These are phyloP conservation scores for Eumerus sabulonum DNA, from an alignment of 2,888 invertebrate genomes.

Conservation along the genomic window DNA sequence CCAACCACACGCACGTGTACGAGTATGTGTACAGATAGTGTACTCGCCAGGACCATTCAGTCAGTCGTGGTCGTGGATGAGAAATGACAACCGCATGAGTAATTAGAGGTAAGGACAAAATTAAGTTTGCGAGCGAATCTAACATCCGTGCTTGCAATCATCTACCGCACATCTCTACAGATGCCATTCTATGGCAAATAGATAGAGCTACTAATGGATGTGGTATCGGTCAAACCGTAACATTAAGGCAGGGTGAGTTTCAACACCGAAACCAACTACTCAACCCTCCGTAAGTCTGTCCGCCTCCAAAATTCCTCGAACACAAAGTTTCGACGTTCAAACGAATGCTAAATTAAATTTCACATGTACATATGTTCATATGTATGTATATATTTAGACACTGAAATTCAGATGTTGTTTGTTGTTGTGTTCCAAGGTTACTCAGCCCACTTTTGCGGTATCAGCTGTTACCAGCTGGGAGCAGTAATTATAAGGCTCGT, in stretches of 20 bases:
- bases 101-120: slow-evolving; percentile 67
- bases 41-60: slow-evolving; percentile 28
- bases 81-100: slow-evolving; percentile 67
- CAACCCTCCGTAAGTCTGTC: too few species aligned
- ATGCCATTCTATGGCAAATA: slow-evolving; percentile 14
- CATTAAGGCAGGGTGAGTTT: slow-evolving; percentile 30
- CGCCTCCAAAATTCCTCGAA: slow-evolving; percentile 15
- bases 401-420: slow-evolving; percentile 29
- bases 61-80: slow-evolving; percentile 63
- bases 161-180: too few species aligned
- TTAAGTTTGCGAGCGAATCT: slow-evolving; percentile 62
- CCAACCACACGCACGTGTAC: too few species aligned
- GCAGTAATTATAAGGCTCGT: slow-evolving; percentile 63
- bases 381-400: too few species aligned
- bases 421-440: slow-evolving; percentile 29
- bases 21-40: too few species aligned
- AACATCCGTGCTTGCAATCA: slow-evolving; percentile 28
- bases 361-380: too few species aligned
- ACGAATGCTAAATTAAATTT: slow-evolving; percentile 68
- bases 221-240: slow-evolving; percentile 58
- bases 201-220: slow-evolving; percentile 67
- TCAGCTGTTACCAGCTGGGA: slow-evolving; percentile 49
- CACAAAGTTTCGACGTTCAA: slow-evolving; percentile 61
- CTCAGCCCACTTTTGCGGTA: slow-evolving; percentile 20
- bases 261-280: not conserved